Percentiles rank a stretch among this genome's conserved stretches.
These are phyloP conservation scores for Typhlichthys eigenmanni DNA, from an alignment of 2,797 vertebrate genomes.

Conservation along the genomic window DNA sequence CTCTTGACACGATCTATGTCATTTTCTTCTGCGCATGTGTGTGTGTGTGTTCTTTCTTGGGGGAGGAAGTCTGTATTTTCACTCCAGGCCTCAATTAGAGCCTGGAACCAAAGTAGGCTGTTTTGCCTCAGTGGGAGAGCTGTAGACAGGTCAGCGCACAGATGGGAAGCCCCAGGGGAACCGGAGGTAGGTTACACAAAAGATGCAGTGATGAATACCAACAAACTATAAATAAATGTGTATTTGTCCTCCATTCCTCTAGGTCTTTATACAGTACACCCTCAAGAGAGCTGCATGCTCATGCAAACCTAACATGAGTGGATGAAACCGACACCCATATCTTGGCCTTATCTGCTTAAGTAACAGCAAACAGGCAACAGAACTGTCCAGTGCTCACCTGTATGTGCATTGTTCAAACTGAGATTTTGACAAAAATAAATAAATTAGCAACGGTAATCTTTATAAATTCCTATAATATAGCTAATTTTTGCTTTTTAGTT, in stretches of 20 bases:
- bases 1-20: slow-evolving; percentile 48
- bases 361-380: too few relatives aligned
- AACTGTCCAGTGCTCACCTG: too few relatives aligned
- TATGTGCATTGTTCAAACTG: too few relatives aligned
- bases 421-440: too few relatives aligned
- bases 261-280: too few relatives aligned
- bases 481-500: too few relatives aligned
- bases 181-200: slow-evolving; percentile 11
- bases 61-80: slow-evolving; percentile 43
- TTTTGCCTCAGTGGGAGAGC: slow-evolving; percentile 32
- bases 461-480: too few relatives aligned
- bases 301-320: too few relatives aligned
- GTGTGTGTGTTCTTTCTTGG: slow-evolving; percentile 36
- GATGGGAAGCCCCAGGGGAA: slow-evolving; percentile 19
- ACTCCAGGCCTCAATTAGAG: slow-evolving; percentile 25
- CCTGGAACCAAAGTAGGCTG: slow-evolving; percentile 37
- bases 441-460: too few relatives aligned
- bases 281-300: too few relatives aligned
- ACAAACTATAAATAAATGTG: slow-evolving; percentile 20
- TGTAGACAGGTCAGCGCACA: slow-evolving; percentile 21
- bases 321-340: too few relatives aligned
- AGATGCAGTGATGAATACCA: slow-evolving; percentile 3
- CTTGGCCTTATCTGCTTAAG: too few relatives aligned
- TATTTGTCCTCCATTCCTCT: neutral
- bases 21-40: slow-evolving; percentile 15